Evolutionary conservation across 1,140 invertebrate species (phyloP), one percentile per base, ranked within the genome.

Genomic region (Daktulosphaira vitifoliae): DNA sequence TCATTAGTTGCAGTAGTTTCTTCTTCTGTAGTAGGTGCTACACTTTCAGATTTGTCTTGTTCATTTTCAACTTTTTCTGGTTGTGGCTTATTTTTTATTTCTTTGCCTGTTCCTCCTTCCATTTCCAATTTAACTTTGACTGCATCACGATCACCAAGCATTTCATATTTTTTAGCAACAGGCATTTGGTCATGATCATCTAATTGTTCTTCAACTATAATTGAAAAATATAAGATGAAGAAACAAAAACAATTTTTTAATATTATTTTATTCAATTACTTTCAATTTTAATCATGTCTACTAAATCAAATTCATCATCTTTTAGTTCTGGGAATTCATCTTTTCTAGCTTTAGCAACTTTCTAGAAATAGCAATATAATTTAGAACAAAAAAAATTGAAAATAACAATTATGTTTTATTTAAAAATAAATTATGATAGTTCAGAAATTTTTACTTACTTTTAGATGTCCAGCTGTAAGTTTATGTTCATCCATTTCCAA

Each of bases 401-500:
- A 3, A 3, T 3, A 50, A 6, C 13, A 26, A 18, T 42, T 44
- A 22, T 48, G 20, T 49, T 33, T 11, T 11, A 49, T 48, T 39
- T 15, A 18, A 2, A 8, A 22, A 22, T 26, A 26, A 11, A 52
- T 33, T 20, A 18, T 7, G 25, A 5, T 33, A 2, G 20, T 52
- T 22, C 18, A 37, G n/a, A n/a, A n/a, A n/a, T 33, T 33, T 33
- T 33, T 33, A 33, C 29, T 65, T 72, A 85, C 86, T 74, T 76
- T 82, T 76, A 80, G 82, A 72, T 86, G 84, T 25, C 78, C 76
- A 2, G 82, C 82, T n/a, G 81, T 81, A 65, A 85, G 74, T 67
- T 83, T 79, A 74, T 86, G 84, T n/a, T 83, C 81, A 62, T 85
- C 82, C 71, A 81, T 85, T 71, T 85, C 84, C 68, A 85, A 82